Percentiles rank a stretch among this genome's conserved stretches.
Evolutionary conservation across 2,797 vertebrate genomes (phyloP).

Genomic region (Cyprinodon diabolis): DNA sequence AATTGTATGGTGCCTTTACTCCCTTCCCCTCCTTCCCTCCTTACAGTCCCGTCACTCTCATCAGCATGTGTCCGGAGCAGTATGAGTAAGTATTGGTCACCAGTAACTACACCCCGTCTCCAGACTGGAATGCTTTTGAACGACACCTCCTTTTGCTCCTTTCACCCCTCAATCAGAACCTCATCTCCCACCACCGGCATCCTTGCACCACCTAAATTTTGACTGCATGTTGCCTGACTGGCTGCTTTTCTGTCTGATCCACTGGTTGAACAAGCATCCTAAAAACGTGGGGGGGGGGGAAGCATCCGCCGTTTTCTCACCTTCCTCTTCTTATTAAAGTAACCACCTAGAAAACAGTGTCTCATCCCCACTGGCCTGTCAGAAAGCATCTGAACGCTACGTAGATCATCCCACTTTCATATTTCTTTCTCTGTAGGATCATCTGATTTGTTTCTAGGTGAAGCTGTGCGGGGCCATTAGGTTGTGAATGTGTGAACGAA

Average conservation of each 20-base stretch:
- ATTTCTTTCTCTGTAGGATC: constrained; percentile 52
- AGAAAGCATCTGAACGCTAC: constrained; percentile 40
- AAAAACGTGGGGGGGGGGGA: constrained; percentile 1
- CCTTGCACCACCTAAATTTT: constrained; percentile 36
- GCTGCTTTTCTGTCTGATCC: constrained; percentile 48
- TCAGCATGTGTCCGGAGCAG: constrained; percentile 99
- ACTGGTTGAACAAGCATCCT: constrained; percentile 55
- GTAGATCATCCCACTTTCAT: constrained; percentile 61
- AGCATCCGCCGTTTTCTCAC: constrained; percentile 28
- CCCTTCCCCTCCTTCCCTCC: constrained; percentile 61
- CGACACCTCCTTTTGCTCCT: constrained; percentile 29
- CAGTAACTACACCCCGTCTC: constrained; percentile 35
- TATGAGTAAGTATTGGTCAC: constrained; percentile 94
- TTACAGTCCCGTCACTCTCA: constrained; percentile 97
- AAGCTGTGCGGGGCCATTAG: constrained; percentile 51
- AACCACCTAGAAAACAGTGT: constrained; percentile 47
- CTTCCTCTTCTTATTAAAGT: constrained; percentile 44
- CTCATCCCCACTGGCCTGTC: constrained; percentile 53
- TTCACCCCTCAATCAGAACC: constrained; percentile 23
- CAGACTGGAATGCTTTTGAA: constrained; percentile 64
- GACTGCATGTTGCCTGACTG: constrained; percentile 70
- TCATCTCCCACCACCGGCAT: neutral
- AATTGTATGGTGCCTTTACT: constrained; percentile 61
- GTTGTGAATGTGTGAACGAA: neutral
- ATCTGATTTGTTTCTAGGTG: constrained; percentile 62